Conservation (phyloP, 1,140 invertebrate genomes). For the Brachionus paranguensis region DNA sequence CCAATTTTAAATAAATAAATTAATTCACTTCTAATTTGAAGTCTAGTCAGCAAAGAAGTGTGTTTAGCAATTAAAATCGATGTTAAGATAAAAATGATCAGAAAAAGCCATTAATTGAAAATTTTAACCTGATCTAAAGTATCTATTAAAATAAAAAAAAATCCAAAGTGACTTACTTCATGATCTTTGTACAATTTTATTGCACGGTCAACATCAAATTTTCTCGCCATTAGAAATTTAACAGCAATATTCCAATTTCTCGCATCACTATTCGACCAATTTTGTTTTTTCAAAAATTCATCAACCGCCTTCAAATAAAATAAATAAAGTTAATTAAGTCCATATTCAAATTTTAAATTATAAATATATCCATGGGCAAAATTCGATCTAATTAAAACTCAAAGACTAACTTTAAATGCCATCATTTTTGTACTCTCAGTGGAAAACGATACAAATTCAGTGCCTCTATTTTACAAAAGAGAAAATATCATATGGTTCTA, state of each 20-base stretch:
- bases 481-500: constrained; percentile 12
- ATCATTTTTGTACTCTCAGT: constrained; percentile 26
- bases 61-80: too few species aligned
- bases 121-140: too few species aligned
- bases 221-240: constrained; percentile 86
- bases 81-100: too few species aligned
- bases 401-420: constrained; percentile 34
- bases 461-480: background rate
- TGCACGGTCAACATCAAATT: constrained; percentile 83
- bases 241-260: constrained; percentile 70
- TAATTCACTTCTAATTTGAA: too few species aligned
- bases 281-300: constrained; percentile 4
- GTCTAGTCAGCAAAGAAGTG: too few species aligned
- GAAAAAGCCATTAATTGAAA: too few species aligned
- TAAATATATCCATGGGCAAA: background rate
- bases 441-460: background rate
- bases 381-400: background rate
- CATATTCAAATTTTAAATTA: background rate
- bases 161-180: constrained; percentile 59
- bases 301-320: background rate
- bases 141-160: too few species aligned
- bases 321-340: background rate
- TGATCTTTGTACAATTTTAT: constrained; percentile 81
- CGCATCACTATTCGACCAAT: background rate
- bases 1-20: too few species aligned